Percentiles rank a stretch among this genome's conserved stretches.
Evolutionary conservation across 2,888 invertebrate genomes (phyloP).

Genomic region (Pristionchus maxplancki): DNA sequence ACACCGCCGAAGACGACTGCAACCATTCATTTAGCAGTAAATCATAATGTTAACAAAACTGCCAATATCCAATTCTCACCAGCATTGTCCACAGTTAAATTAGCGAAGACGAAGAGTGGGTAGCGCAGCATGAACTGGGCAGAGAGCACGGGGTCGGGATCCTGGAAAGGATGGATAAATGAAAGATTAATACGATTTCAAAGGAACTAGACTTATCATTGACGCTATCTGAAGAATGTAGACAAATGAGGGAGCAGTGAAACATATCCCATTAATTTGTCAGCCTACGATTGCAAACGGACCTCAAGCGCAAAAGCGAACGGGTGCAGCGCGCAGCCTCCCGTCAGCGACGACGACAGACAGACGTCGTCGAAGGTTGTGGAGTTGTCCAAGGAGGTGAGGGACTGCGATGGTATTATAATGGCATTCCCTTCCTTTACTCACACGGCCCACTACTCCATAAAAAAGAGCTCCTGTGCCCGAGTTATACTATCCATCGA

Average conservation of each 20-base stretch:
- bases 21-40: not conserved
- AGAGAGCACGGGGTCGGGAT: constrained; percentile 53
- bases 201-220: no score
- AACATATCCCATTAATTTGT: not conserved
- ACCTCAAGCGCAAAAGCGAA: constrained; percentile 61
- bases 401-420: not conserved
- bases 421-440: no score
- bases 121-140: constrained; percentile 67
- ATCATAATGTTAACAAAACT: no score
- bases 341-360: constrained; percentile 55
- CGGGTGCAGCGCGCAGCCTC: constrained; percentile 61
- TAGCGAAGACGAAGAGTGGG: constrained; percentile 68
- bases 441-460: no score
- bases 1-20: constrained; percentile 69
- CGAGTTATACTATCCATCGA: no score
- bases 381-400: not conserved
- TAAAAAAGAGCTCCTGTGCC: no score
- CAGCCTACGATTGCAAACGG: no score
- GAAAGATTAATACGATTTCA: no score
- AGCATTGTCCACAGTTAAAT: constrained; percentile 74
- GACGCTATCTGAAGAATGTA: no score
- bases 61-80: not conserved
- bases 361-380: constrained; percentile 53
- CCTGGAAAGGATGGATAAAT: constrained; percentile 7
- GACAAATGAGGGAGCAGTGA: not conserved